Evolutionary conservation across 1,140 invertebrate genomes (phyloP).

Genomic region (Daktulosphaira vitifoliae): DNA sequence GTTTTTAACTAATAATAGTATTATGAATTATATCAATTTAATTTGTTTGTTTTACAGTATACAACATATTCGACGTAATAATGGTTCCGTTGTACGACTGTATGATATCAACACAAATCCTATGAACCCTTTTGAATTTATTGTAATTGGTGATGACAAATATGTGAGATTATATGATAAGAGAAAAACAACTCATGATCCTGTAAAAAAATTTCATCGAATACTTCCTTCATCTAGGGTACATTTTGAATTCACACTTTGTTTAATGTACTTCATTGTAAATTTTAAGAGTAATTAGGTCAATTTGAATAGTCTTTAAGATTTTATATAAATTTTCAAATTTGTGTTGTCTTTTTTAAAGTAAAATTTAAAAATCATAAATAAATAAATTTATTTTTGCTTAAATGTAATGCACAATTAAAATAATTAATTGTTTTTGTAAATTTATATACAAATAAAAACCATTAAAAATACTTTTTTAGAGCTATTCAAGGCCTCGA

Average conservation of each 20-base stretch:
- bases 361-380: too few relatives aligned
- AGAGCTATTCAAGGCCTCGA: not conserved
- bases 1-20: too few relatives aligned
- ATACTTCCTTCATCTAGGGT: not conserved
- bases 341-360: too few relatives aligned
- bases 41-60: too few relatives aligned
- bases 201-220: slow-evolving; percentile 52
- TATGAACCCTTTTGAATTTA: slow-evolving; percentile 64
- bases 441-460: too few relatives aligned
- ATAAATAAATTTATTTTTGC: too few relatives aligned
- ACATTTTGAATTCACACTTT: not conserved
- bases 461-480: not conserved
- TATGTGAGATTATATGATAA: slow-evolving; percentile 59
- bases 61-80: not conserved
- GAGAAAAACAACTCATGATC: slow-evolving; percentile 46
- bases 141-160: slow-evolving; percentile 62
- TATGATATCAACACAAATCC: slow-evolving; percentile 85
- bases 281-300: not conserved
- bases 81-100: slow-evolving; percentile 45
- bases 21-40: too few relatives aligned
- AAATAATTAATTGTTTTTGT: too few relatives aligned
- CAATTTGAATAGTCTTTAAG: not conserved
- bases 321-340: not conserved
- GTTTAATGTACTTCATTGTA: not conserved
- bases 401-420: too few relatives aligned